A percentile compares a stretch with the other conserved stretches of the same genome.
phyloP scores from a whole-genome alignment of 2,113 vertebrate species.

The Dendropsophus ebraccatus region DNA sequence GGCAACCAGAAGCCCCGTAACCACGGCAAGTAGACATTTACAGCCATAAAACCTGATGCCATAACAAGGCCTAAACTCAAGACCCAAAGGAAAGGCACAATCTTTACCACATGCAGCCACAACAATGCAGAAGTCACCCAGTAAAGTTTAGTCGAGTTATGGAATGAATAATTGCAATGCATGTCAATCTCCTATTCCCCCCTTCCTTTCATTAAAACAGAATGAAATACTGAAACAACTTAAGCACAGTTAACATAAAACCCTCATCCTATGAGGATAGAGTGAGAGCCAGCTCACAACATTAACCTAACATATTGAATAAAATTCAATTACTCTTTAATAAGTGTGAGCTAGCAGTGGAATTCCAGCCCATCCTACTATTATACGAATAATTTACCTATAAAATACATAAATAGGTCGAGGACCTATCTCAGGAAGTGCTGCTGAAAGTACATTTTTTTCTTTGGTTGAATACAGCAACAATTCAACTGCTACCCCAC shows the following conservation, averaged over 20 bases:
- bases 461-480: slow-evolving; percentile 49
- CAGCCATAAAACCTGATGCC: neutral
- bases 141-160: neutral
- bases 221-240: neutral
- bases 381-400: slow-evolving; percentile 25
- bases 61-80: neutral
- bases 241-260: slow-evolving; percentile 2
- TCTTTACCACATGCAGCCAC: neutral
- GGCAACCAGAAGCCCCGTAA: neutral
- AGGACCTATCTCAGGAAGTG: slow-evolving; percentile 8
- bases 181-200: neutral
- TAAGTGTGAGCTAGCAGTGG: slow-evolving; percentile 25
- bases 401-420: slow-evolving; percentile 2
- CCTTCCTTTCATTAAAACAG: neutral
- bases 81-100: neutral
- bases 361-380: slow-evolving; percentile 18
- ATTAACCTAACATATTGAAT: slow-evolving; percentile 11
- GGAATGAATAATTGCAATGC: slow-evolving; percentile 4
- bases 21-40: neutral
- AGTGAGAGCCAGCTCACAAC: slow-evolving; percentile 48
- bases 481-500: slow-evolving; percentile 19
- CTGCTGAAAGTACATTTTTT: slow-evolving; percentile 24
- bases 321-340: slow-evolving; percentile 6
- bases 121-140: neutral
- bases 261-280: slow-evolving; percentile 17